These are phyloP conservation scores for Parauchenoglanis punctatus DNA, from an alignment of 2,797 vertebrate genomes.

Conservation along the genomic window DNA sequence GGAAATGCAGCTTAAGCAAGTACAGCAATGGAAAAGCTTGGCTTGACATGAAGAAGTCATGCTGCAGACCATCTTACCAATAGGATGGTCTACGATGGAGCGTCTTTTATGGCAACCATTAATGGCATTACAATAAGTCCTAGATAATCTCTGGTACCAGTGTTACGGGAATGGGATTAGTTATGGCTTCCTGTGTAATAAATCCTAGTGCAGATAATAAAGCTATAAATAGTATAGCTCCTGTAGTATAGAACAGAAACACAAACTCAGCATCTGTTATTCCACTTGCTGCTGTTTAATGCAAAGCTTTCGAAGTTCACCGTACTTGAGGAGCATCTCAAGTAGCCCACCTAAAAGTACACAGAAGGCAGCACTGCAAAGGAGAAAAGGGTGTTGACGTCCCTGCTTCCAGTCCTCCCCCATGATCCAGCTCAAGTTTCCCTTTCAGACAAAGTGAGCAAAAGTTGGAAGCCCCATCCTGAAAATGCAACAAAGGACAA, in stretches of 20 bases:
- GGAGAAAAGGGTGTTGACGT: conserved; percentile 54
- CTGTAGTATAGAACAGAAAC: not conserved
- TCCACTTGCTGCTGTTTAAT: conserved; percentile 45
- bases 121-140: not conserved
- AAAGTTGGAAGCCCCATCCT: conserved; percentile 67
- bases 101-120: not conserved
- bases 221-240: conserved; percentile 39
- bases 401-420: conserved; percentile 43
- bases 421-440: conserved; percentile 57
- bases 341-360: conserved; percentile 37
- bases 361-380: conserved; percentile 53
- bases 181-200: conserved; percentile 13
- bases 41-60: not conserved
- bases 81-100: not conserved
- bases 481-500: conserved; percentile 70
- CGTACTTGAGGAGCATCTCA: conserved; percentile 45
- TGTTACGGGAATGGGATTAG: not conserved
- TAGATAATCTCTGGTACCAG: not conserved
- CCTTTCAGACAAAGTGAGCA: conserved; percentile 66
- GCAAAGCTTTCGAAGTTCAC: conserved; percentile 47
- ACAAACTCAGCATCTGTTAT: not conserved
- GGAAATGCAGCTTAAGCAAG: not conserved
- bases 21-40: not conserved
- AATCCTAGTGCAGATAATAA: conserved; percentile 28
- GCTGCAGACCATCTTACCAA: not conserved